A percentile compares a stretch with the other conserved stretches of the same genome.
Conservation (phyloP, 1,140 invertebrate genomes). For the Drosophila cardini region DNA sequence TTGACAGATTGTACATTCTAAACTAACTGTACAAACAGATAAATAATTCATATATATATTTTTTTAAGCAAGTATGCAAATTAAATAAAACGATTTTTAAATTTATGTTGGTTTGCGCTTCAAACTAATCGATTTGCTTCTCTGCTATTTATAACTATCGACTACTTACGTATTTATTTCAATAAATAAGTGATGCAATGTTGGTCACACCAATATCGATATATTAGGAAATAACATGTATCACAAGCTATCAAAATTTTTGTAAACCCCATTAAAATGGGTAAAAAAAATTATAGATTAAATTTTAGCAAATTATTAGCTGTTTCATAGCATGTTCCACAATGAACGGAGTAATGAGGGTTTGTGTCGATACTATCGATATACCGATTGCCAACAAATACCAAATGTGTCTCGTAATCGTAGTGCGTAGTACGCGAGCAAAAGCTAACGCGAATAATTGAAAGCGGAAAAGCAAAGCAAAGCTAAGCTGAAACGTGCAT, state of each 20-base stretch:
- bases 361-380: conserved; percentile 29
- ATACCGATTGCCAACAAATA: conserved; percentile 31
- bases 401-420: conserved; percentile 45
- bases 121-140: background rate
- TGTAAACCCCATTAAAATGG: too few species aligned
- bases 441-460: conserved; percentile 51
- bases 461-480: conserved; percentile 44
- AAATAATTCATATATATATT: background rate
- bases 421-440: conserved; percentile 48
- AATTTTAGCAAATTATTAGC: too few species aligned
- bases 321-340: background rate
- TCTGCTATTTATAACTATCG: background rate
- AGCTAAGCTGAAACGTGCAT: conserved; percentile 47
- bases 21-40: conserved; percentile 6
- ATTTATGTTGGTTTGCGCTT: background rate
- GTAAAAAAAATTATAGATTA: too few species aligned
- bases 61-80: background rate
- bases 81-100: background rate
- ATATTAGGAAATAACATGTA: background rate
- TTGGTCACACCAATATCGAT: background rate
- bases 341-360: background rate
- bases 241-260: too few species aligned
- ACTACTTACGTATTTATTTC: background rate
- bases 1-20: conserved; percentile 26
- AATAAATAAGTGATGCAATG: background rate